Evolutionary conservation across 2,113 vertebrate genomes (phyloP), one percentile per base, ranked within the genome.

Genomic region (Nibea coibor): DNA sequence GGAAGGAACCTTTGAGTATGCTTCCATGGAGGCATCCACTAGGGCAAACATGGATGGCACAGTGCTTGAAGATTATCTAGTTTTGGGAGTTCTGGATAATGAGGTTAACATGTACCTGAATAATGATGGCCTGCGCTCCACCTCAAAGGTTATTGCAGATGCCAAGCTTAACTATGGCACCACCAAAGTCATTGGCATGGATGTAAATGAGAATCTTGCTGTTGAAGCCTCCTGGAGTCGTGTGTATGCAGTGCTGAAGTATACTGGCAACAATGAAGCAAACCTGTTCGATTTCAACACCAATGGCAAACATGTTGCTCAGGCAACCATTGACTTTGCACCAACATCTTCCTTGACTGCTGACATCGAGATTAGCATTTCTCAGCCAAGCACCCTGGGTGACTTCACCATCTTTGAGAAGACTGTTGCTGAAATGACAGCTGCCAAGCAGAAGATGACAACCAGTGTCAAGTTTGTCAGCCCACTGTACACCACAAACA

Each of bases 401-500:
- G 91, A 96, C 42, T 78, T 92, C 72, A 85, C 81, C 74, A 5
- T 97, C 82, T 94, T 84, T 64, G 93, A 97, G 51, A 92, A 91
- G 78, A 54, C 94, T 53, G 16, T 71, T 69, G 82, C 95, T 75
- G 95, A 94, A 63, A 68, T 96, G 64, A 94, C 82, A 75, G 62
- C 84, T 54, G 76, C 86, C 59, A 95, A 92, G 50, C 96, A 98
- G 91, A 97, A 95, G 78, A 82, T 96, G 65, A 93, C 91, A 50
- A 86, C 92, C 81, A 94, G 64, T 67, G 84, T 93, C 48, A 94
- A 93, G 81, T 84, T 97, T 78, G 74, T 76, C 14, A 97, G 96
- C 12, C 97, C 97, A 26, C 24, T 98, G 35, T 98, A 97, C 89
- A 97, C 93, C 72, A 91, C 88, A 78, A 93, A 91, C 50, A 93